Conservation (phyloP, 2,888 invertebrate genomes). For the Erebia ligea region DNA sequence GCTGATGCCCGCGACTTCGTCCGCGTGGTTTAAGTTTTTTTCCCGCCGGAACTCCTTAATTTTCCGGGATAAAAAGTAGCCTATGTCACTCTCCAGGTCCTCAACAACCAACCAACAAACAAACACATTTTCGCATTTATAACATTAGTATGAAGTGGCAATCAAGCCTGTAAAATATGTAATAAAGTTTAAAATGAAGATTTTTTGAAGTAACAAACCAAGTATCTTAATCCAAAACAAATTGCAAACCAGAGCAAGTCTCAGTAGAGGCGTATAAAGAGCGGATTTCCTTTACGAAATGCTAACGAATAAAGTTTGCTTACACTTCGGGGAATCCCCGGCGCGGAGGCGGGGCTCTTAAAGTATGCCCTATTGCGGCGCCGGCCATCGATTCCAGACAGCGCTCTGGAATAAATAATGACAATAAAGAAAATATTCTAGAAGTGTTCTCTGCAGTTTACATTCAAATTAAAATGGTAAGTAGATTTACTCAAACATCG, state of each 20-base stretch:
- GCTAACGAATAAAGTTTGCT: conserved; percentile 23
- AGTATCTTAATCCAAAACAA: conserved; percentile 1
- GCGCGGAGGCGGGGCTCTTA: neutral
- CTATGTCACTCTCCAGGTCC: too few relatives aligned
- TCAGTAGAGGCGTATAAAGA: conserved; percentile 3
- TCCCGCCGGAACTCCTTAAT: too few relatives aligned
- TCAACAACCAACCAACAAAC: too few relatives aligned
- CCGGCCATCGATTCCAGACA: conserved; percentile 2
- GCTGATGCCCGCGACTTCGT: too few relatives aligned
- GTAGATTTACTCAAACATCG: too few relatives aligned
- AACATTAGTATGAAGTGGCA: too few relatives aligned
- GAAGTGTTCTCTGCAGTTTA: neutral
- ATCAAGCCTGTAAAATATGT: too few relatives aligned
- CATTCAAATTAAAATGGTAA: neutral
- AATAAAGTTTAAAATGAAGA: too few relatives aligned
- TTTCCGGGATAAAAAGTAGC: too few relatives aligned
- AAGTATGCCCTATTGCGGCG: conserved; percentile 11
- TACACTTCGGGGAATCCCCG: conserved; percentile 16
- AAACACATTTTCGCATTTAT: too few relatives aligned
- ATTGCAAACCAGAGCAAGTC: conserved; percentile 1
- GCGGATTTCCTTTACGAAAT: conserved; percentile 23
- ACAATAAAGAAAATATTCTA: neutral
- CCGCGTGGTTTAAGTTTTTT: too few relatives aligned
- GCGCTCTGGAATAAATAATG: conserved; percentile 6
- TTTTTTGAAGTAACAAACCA: neutral